Base-by-base conservation (phyloP, 2,888 invertebrate species). In the Schrankia costaestrigalis region DNA sequence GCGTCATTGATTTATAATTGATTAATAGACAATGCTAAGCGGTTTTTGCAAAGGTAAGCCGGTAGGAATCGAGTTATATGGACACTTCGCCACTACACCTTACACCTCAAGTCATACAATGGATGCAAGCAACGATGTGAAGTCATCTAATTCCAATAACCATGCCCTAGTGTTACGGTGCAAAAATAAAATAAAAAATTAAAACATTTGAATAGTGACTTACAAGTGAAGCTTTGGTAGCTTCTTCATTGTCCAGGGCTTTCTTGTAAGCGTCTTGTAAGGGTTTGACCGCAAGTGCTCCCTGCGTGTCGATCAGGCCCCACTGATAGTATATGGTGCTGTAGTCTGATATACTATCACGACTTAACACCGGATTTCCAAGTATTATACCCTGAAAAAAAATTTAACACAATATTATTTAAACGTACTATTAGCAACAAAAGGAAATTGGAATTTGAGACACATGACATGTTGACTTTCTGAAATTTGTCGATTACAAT, bases 301-400 rank as follows among this genome's bases (percentile, higher is more conserved):
- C 82, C 40, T 83, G 81, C 5, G 56, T 48, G 50, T 91, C 91
- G 2, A 91, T 78, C 14, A 90, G 56, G 0, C 90, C 90, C 69
- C 89, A 77, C 28, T 89, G 80, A 62, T 87, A 88, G 45, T 84
- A 83, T 33, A 79, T 76, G 1, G 74, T 62, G 2, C 80, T 82
- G 44, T 87, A 82, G 51, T 89, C 78, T 4, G 79, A 61, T 56
- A 86, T 74, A 33, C 81, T 79, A 9, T 71, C 71, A 0, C 89
- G 88, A 43, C 89, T 88, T 26, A 89, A 64, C 10, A 89, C 71
- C 1, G 90, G 89, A 42, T 89, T 89, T 0, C 90, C 90, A 55
- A 90, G 69, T 9, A 89, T 89, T 35, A 90, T 46, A 14, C 89
- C 89, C 89, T 89, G 68, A 1, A 72, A 71, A 19, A 3, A 18